These are phyloP conservation scores for Rhipidura dahli DNA, from an alignment of 2,113 vertebrate species.

Conservation along the genomic window DNA sequence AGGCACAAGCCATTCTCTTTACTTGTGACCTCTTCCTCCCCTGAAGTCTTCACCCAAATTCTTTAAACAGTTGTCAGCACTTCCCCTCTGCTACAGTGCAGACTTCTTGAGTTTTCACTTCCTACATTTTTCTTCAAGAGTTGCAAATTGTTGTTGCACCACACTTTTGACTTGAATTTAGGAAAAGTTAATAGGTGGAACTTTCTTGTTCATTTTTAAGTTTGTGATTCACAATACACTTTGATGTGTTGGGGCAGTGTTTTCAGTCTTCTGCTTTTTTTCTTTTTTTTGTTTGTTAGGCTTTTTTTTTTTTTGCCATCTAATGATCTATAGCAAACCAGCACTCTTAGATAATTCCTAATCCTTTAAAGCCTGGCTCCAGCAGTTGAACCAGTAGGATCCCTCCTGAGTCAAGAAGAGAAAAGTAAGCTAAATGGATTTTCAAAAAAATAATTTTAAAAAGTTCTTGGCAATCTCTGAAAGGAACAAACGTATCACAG, in stretches of 20 bases:
- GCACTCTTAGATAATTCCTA: neutral
- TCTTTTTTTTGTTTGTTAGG: neutral
- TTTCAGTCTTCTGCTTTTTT: neutral
- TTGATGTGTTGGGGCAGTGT: neutral
- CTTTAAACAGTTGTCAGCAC: neutral
- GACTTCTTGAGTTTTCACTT: neutral
- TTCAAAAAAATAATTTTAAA: fast-evolving
- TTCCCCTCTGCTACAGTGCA: neutral
- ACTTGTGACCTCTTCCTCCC: neutral
- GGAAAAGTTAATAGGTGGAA: neutral
- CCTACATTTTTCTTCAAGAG: neutral
- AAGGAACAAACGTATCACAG: neutral
- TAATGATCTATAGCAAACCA: neutral
- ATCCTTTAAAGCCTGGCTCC: neutral
- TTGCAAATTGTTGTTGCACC: neutral
- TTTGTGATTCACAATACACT: neutral
- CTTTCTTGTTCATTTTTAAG: neutral
- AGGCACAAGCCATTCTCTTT: neutral
- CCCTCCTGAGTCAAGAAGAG: neutral
- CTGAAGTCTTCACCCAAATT: neutral
- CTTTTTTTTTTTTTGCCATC: neutral
- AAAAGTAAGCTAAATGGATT: neutral
- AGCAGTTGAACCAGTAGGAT: neutral
- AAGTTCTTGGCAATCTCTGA: neutral
- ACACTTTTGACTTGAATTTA: neutral